These are phyloP conservation scores for Macrostomum cliftonense DNA, from an alignment of 2,888 invertebrate genomes.

Conservation along the genomic window DNA sequence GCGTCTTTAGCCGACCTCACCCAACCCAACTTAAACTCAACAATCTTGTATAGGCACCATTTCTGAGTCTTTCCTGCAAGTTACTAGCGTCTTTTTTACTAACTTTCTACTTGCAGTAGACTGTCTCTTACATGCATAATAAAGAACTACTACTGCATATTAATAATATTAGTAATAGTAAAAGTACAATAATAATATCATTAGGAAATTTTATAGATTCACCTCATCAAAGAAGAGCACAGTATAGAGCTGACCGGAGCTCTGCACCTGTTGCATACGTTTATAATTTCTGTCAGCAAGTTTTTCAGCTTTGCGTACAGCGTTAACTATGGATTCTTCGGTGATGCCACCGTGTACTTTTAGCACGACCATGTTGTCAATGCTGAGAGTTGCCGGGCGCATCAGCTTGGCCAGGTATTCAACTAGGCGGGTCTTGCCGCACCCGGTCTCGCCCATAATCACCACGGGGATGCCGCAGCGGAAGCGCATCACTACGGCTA, in stretches of 20 bases:
- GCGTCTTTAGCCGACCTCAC: too few species aligned
- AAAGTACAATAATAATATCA: too few species aligned
- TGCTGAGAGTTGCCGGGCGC: constrained; percentile 13
- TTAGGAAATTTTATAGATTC: too few species aligned
- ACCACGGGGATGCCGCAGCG: constrained; percentile 32
- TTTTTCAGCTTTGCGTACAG: constrained; percentile 19
- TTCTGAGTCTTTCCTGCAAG: too few species aligned
- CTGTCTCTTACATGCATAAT: too few species aligned
- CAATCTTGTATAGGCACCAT: too few species aligned
- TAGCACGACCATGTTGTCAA: not conserved
- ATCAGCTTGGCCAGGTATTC: constrained; percentile 28
- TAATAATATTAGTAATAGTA: too few species aligned
- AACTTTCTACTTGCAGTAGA: too few species aligned
- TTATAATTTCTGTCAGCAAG: constrained; percentile 14
- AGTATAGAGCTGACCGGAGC: not conserved
- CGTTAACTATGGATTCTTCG: constrained; percentile 21
- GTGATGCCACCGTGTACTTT: constrained; percentile 27
- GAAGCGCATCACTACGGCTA: constrained; percentile 31
- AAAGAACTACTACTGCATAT: too few species aligned
- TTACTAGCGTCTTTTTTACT: too few species aligned
- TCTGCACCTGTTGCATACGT: too few species aligned
- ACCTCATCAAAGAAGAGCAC: constrained; percentile 22
- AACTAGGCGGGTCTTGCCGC: constrained; percentile 30
- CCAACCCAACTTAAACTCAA: too few species aligned
- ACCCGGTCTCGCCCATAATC: constrained; percentile 34